Conservation (phyloP, 2,113 vertebrate genomes). For the Azemiops feae region DNA sequence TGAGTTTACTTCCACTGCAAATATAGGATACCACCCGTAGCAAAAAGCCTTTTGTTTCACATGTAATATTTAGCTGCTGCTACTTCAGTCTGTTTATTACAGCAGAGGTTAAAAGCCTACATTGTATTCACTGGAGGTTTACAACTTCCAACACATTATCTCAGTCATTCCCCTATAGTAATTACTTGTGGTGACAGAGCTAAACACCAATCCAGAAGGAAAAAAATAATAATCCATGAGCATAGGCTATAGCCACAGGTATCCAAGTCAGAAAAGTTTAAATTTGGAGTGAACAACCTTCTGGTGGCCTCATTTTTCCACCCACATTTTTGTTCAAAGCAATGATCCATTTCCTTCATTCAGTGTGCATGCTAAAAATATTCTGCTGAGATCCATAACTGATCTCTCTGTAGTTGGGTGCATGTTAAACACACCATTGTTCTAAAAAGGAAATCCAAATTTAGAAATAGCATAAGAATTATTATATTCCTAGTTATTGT, state of each 20-base stretch:
- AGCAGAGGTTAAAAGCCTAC: not conserved
- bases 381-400: constrained; percentile 12
- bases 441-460: constrained; percentile 15
- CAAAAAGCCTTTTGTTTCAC: not conserved
- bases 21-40: not conserved
- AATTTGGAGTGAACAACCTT: not conserved
- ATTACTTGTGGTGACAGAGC: not conserved
- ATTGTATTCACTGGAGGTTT: not conserved
- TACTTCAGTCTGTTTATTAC: not conserved
- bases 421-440: not conserved
- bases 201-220: not conserved
- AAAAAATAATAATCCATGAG: too few relatives aligned
- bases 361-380: constrained; percentile 7
- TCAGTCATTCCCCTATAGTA: not conserved
- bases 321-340: constrained; percentile 33
- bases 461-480: not conserved
- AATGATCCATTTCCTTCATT: constrained; percentile 24
- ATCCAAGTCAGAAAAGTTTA: not conserved
- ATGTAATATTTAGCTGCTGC: not conserved
- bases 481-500: not conserved
- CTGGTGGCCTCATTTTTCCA: constrained; percentile 24
- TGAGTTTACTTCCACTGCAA: not conserved
- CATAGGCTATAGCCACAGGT: not conserved
- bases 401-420: not conserved
- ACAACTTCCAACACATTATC: not conserved